Conservation (phyloP, 2,113 vertebrate genomes). For the Gracilinanus agilis region DNA sequence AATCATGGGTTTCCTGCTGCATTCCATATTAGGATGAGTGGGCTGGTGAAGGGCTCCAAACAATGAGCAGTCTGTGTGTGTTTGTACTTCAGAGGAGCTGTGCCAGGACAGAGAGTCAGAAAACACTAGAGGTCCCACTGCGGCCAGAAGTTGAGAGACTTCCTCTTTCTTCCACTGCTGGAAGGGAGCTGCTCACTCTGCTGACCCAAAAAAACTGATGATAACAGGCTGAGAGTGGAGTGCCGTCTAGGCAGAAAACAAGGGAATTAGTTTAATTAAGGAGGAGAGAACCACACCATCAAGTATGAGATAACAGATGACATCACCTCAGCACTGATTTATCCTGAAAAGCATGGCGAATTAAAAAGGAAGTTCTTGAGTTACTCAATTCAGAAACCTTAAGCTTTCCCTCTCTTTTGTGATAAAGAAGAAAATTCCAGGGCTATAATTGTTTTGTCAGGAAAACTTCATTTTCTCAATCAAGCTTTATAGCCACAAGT, state of each 20-base stretch:
- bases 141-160: constrained; percentile 81
- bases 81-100: constrained; percentile 87
- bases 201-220: constrained; percentile 27
- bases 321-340: constrained; percentile 71
- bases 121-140: constrained; percentile 87
- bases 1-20: constrained; percentile 92
- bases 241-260: not conserved
- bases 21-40: constrained; percentile 91
- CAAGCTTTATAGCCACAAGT: not conserved
- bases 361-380: constrained; percentile 42
- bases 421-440: constrained; percentile 13
- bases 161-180: constrained; percentile 76
- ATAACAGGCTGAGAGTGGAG: constrained; percentile 46
- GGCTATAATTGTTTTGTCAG: not conserved
- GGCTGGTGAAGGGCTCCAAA: constrained; percentile 87
- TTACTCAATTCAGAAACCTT: constrained; percentile 40
- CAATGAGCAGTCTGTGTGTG: constrained; percentile 90
- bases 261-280: not conserved
- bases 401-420: not conserved
- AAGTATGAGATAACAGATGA: constrained; percentile 67
- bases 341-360: constrained; percentile 49
- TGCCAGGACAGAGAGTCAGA: constrained; percentile 86
- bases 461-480: not conserved
- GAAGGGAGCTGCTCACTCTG: constrained; percentile 53
- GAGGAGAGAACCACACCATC: constrained; percentile 44